A percentile compares a stretch with the other conserved stretches of the same genome.
phyloP scores from a whole-genome alignment of 2,113 vertebrate species.

The Pollimyrus isidori region DNA sequence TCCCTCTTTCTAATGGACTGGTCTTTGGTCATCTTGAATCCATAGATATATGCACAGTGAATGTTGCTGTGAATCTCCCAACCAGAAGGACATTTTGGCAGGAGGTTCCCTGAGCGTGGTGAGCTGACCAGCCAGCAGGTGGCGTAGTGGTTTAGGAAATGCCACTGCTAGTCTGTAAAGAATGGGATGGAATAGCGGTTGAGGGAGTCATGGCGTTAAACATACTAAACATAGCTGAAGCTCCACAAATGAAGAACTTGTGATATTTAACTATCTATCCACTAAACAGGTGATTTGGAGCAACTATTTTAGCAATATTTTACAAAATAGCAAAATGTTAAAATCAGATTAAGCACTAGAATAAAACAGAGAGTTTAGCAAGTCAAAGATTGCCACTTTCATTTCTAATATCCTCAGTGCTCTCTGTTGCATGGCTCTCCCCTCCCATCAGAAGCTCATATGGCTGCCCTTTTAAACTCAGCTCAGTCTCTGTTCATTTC shows the following conservation, averaged over 20 bases:
- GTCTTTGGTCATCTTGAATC: background rate
- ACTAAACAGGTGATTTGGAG: background rate
- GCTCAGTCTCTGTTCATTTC: background rate
- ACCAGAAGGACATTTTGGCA: background rate
- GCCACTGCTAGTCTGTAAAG: background rate
- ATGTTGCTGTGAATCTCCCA: background rate
- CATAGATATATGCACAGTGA: background rate
- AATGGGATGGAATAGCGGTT: background rate
- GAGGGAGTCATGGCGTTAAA: background rate
- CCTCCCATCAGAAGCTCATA: background rate
- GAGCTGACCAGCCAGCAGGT: background rate
- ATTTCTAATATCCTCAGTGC: background rate
- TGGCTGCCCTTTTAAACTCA: background rate
- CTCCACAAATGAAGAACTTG: background rate
- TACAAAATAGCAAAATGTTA: background rate
- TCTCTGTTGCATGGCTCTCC: background rate
- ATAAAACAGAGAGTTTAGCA: background rate
- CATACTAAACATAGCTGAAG: background rate
- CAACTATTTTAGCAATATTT: background rate
- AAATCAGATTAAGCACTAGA: background rate
- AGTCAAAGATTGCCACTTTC: background rate
- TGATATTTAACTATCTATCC: background rate
- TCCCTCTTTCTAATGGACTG: background rate
- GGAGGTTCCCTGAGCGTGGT: background rate
- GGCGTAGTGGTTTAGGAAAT: background rate